A percentile compares a stretch with the other conserved stretches of the same genome.
Evolutionary conservation across 2,888 invertebrate genomes (phyloP).

Genomic region (Zootermopsis nevadensis): DNA sequence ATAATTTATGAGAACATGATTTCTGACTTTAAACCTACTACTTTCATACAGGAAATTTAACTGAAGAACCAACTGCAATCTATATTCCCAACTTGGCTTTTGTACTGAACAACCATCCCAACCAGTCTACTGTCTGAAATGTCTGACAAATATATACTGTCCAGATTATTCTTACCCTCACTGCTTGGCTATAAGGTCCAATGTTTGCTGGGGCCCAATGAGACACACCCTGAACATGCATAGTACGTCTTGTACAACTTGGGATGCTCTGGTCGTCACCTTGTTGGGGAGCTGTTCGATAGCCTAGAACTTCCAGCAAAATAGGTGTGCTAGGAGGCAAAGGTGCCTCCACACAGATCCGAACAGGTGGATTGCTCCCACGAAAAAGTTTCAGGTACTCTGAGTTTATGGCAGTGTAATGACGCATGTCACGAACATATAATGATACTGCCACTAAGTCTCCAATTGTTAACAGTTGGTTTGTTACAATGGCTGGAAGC

Average conservation of each 20-base stretch:
- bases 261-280: constrained; percentile 55
- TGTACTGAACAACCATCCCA: too few relatives aligned
- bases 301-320: constrained; percentile 80
- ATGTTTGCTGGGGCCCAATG: constrained; percentile 99
- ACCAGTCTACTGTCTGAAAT: too few relatives aligned
- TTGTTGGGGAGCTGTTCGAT: constrained; percentile 60
- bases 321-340: constrained; percentile 77
- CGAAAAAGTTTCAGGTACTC: constrained; percentile 80
- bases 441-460: constrained; percentile 86
- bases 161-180: constrained; percentile 70
- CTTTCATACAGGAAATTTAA: too few relatives aligned
- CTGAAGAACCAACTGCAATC: too few relatives aligned
- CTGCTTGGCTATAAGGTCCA: constrained; percentile 95
- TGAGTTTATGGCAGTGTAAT: constrained; percentile 81
- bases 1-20: too few relatives aligned
- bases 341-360: constrained; percentile 87
- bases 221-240: constrained; percentile 96
- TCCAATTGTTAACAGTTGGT: constrained; percentile 66
- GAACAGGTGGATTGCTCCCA: constrained; percentile 79
- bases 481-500: constrained; percentile 11
- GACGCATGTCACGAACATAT: constrained; percentile 84
- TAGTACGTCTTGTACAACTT: constrained; percentile 71
- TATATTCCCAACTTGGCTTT: too few relatives aligned
- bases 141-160: too few relatives aligned
- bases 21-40: too few relatives aligned